Conservation (phyloP, 2,888 invertebrate genomes). For the Eudasyphora cyanicolor region DNA sequence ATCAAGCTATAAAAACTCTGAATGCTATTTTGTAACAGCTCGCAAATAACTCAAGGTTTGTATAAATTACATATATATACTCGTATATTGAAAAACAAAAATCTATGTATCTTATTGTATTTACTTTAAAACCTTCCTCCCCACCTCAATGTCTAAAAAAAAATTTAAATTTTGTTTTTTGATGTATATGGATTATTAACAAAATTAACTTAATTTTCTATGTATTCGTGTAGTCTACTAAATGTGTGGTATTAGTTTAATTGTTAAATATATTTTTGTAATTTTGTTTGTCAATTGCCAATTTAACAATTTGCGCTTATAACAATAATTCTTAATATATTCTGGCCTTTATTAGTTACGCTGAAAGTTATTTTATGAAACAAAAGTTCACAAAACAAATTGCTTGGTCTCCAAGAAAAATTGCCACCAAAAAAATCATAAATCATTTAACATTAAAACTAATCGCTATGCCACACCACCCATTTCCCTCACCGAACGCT, state of each 20-base stretch:
- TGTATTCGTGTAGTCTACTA: not conserved
- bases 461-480: not conserved
- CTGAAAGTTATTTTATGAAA: not conserved
- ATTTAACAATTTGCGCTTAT: not conserved
- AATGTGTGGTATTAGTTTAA: not conserved
- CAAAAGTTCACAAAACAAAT: not conserved
- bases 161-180: not conserved
- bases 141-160: too few relatives aligned
- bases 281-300: not conserved
- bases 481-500: not conserved
- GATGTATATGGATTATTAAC: not conserved
- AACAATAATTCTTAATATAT: not conserved
- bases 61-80: conserved; percentile 46
- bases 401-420: not conserved
- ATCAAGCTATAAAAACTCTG: conserved; percentile 40
- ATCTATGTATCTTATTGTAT: not conserved
- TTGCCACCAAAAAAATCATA: not conserved
- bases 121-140: too few relatives aligned
- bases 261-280: conserved; percentile 12
- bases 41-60: conserved; percentile 65
- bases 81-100: not conserved
- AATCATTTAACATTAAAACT: conserved; percentile 12
- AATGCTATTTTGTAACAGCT: conserved; percentile 60
- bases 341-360: not conserved
- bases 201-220: not conserved